Evolutionary conservation across 1,140 invertebrate genomes (phyloP).

Genomic region (Drosophila repletoides): DNA sequence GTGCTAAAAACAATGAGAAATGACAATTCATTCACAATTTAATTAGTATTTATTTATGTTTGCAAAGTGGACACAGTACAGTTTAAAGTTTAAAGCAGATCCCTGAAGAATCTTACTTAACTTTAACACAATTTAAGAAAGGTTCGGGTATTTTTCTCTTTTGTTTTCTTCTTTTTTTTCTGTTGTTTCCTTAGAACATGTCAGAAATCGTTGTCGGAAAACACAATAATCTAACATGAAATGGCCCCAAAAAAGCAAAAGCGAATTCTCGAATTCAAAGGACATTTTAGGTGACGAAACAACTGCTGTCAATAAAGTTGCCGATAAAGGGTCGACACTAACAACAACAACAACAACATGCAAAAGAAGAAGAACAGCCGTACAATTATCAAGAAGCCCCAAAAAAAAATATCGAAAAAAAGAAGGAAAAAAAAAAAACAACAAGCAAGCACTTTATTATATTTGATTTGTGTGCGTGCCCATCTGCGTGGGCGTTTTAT

Average conservation of each 20-base stretch:
- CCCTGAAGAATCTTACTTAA: no score
- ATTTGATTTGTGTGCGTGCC: slow-evolving; percentile 45
- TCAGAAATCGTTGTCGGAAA: neutral
- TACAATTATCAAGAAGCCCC: neutral
- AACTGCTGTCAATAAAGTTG: slow-evolving; percentile 37
- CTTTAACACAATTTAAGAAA: no score
- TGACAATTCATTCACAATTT: slow-evolving; percentile 46
- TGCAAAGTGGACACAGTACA: no score
- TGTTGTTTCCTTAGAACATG: neutral
- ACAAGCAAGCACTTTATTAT: slow-evolving; percentile 41
- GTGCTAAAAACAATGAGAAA: neutral
- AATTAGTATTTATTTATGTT: slow-evolving; percentile 45
- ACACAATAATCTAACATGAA: slow-evolving; percentile 13
- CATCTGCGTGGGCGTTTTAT: slow-evolving; percentile 30
- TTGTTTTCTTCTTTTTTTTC: neutral
- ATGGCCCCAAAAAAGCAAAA: slow-evolving; percentile 11
- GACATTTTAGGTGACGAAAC: slow-evolving; percentile 42
- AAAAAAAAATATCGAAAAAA: neutral
- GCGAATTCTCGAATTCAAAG: slow-evolving; percentile 12
- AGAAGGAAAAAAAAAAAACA: neutral
- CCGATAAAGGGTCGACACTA: slow-evolving; percentile 29
- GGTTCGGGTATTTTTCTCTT: no score
- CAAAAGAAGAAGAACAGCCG: neutral
- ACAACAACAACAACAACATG: slow-evolving; percentile 6
- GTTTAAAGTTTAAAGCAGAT: no score